Conservation (phyloP, 2,888 invertebrate species). For the Thalpophila matura region DNA sequence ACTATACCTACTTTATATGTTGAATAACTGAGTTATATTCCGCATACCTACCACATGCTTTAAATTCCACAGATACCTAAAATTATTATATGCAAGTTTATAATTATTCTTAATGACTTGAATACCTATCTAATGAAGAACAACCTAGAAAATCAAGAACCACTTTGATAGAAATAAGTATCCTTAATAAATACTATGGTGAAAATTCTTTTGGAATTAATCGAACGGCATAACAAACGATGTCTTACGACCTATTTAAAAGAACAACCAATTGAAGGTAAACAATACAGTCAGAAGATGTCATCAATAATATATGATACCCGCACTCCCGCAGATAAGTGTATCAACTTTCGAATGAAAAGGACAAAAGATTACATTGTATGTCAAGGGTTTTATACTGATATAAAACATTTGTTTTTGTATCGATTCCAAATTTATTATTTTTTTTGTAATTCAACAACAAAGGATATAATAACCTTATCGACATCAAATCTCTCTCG, state of each 20-base stretch:
- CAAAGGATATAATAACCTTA: too few relatives aligned
- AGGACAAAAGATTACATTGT: constrained; percentile 61
- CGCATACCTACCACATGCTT: constrained; percentile 18
- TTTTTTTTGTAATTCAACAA: not conserved
- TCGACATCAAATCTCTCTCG: too few relatives aligned
- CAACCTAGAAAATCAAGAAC: too few relatives aligned
- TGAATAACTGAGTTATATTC: not conserved
- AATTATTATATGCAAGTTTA: not conserved
- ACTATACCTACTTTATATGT: not conserved
- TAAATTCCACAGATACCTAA: constrained; percentile 13
- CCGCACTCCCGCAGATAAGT: constrained; percentile 33
- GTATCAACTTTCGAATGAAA: constrained; percentile 44
- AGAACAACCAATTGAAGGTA: constrained; percentile 15
- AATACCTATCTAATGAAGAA: too few relatives aligned
- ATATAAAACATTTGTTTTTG: constrained; percentile 7
- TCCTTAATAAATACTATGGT: too few relatives aligned
- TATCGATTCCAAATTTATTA: constrained; percentile 6
- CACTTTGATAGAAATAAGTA: too few relatives aligned
- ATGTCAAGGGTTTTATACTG: constrained; percentile 62
- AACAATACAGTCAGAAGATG: constrained; percentile 5
- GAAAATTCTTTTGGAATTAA: too few relatives aligned
- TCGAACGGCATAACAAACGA: too few relatives aligned
- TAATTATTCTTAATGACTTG: too few relatives aligned
- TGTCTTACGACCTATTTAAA: not conserved
- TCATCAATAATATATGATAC: constrained; percentile 21